These are phyloP conservation scores for Rhabdophis nuchalis DNA, from an alignment of 2,797 vertebrate genomes.

Conservation along the genomic window DNA sequence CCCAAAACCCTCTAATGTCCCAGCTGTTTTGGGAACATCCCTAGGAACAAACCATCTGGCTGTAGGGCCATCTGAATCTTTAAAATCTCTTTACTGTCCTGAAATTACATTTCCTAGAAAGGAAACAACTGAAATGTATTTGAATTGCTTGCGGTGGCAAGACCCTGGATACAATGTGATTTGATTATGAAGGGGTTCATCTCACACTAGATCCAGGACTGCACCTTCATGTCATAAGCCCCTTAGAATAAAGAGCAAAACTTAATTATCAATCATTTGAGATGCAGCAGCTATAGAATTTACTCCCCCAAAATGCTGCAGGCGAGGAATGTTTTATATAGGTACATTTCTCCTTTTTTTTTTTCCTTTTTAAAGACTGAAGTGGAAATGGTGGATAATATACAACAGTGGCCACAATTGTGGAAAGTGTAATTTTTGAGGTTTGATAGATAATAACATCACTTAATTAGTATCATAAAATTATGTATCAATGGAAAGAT, in stretches of 20 bases:
- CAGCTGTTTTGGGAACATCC: neutral
- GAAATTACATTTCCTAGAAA: neutral
- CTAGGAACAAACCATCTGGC: neutral
- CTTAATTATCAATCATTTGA: neutral
- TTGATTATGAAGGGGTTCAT: neutral
- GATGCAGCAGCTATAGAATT: neutral
- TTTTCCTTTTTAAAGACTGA: neutral
- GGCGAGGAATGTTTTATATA: neutral
- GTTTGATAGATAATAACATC: too few relatives aligned
- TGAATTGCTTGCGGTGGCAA: neutral
- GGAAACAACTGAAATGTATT: neutral
- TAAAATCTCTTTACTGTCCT: neutral
- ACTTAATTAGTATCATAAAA: too few relatives aligned
- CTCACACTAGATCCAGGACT: neutral
- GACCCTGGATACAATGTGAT: neutral
- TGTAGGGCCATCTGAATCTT: neutral
- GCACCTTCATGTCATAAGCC: neutral
- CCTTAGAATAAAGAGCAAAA: neutral
- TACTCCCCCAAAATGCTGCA: neutral
- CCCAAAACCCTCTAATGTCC: neutral
- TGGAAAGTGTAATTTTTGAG: too few relatives aligned
- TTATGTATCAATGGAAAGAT: too few relatives aligned
- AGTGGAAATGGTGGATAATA: neutral
- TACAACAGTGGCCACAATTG: neutral
- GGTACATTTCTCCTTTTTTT: neutral